Evolutionary conservation across 2,888 invertebrate species (phyloP).

Genomic region (Xanthorhoe designata): DNA sequence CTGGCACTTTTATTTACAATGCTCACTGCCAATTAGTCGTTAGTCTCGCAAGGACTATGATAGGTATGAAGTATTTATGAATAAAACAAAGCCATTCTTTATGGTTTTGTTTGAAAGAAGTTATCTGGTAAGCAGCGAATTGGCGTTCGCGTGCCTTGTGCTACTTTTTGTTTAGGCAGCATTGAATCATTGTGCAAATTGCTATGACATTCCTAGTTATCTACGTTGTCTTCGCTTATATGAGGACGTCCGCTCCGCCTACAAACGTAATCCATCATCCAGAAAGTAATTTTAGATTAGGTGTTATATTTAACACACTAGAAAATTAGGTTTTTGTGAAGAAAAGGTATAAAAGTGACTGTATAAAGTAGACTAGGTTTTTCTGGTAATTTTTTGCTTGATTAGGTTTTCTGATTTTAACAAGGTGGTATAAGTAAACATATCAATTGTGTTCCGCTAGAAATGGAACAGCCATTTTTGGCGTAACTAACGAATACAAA

Average conservation of each 20-base stretch:
- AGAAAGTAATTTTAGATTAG: slow-evolving; percentile 43
- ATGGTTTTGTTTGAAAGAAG: slow-evolving; percentile 20
- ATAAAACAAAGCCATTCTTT: slow-evolving; percentile 33
- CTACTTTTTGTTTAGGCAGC: slow-evolving; percentile 50
- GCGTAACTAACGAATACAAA: slow-evolving; percentile 23
- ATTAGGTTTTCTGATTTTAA: slow-evolving; percentile 25
- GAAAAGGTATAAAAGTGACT: slow-evolving; percentile 15
- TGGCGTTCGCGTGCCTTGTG: slow-evolving; percentile 41
- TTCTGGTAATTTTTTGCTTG: slow-evolving; percentile 30
- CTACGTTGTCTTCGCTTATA: slow-evolving; percentile 73
- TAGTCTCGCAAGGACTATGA: slow-evolving; percentile 30
- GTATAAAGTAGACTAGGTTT: slow-evolving; percentile 22
- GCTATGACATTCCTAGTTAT: slow-evolving; percentile 68
- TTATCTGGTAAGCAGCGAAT: slow-evolving; percentile 40
- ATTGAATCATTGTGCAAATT: slow-evolving; percentile 74
- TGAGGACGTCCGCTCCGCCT: slow-evolving; percentile 79
- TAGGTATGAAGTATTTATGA: slow-evolving; percentile 31
- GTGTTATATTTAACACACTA: slow-evolving; percentile 35
- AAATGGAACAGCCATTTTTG: slow-evolving; percentile 26
- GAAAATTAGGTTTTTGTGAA: slow-evolving; percentile 31
- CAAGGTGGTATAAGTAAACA: slow-evolving; percentile 35
- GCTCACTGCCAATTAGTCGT: slow-evolving; percentile 36
- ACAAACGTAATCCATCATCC: slow-evolving; percentile 62
- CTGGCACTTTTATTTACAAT: slow-evolving; percentile 32
- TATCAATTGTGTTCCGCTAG: slow-evolving; percentile 27